A percentile compares a stretch with the other conserved stretches of the same genome.
These are phyloP conservation scores for Phainopepla nitens DNA, from an alignment of 2,113 vertebrate genomes.

Conservation along the genomic window DNA sequence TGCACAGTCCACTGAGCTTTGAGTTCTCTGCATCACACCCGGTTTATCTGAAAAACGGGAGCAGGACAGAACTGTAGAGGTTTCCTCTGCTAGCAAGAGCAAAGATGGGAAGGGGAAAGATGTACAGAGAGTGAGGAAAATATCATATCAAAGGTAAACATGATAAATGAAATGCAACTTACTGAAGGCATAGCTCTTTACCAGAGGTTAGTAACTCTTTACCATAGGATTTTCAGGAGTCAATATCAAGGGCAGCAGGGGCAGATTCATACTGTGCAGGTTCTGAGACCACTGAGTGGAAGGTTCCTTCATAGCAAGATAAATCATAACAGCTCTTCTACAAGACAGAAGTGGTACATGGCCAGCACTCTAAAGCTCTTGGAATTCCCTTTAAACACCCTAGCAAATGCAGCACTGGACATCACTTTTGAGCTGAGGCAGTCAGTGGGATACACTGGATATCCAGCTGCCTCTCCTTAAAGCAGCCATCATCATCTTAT, in stretches of 20 bases:
- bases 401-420: background rate
- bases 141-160: background rate
- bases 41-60: constrained; percentile 70
- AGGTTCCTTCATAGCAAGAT: background rate
- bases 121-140: background rate
- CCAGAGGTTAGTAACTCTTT: background rate
- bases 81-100: constrained; percentile 66
- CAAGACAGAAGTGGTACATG: background rate
- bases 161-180: background rate
- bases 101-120: constrained; percentile 13
- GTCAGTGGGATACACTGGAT: background rate
- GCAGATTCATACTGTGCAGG: background rate
- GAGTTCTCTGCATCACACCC: constrained; percentile 68
- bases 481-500: background rate
- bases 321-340: background rate
- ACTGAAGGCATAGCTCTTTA: background rate
- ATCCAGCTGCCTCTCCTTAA: background rate
- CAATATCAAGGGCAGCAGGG: background rate
- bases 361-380: background rate
- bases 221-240: background rate
- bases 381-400: background rate
- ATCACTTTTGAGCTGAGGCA: background rate
- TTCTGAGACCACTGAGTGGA: background rate
- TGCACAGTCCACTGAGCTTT: constrained; percentile 39
- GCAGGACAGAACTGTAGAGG: constrained; percentile 69